Conservation (phyloP, 2,888 invertebrate genomes). For the Noctua fimbriata region DNA sequence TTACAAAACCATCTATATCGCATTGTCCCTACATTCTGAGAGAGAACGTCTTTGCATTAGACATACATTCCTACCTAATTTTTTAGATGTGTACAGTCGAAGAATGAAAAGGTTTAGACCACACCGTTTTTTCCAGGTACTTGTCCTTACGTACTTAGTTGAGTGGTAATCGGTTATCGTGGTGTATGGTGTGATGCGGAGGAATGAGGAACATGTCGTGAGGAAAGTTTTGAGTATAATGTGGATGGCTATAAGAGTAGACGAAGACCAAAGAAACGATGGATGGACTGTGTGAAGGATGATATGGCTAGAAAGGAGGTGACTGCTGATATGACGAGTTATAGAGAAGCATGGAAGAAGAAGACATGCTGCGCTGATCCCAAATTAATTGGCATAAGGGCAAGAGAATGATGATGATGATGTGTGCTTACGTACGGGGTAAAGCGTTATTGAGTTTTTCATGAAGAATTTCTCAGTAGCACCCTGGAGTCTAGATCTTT, state of each 20-base stretch:
- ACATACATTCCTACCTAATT: not conserved
- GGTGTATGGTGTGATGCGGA: not conserved
- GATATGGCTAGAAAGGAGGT: not conserved
- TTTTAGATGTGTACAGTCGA: not conserved
- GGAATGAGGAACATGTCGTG: not conserved
- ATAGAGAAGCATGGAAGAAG: not conserved
- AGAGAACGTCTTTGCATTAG: not conserved
- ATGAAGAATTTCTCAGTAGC: not conserved
- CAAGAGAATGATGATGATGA: not conserved
- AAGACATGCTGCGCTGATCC: not conserved
- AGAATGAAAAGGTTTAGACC: not conserved
- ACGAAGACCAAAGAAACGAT: not conserved
- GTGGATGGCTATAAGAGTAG: not conserved
- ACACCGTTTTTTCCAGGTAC: not conserved
- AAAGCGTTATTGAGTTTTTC: not conserved
- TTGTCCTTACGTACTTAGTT: not conserved
- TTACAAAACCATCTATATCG: not conserved
- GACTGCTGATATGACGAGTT: not conserved
- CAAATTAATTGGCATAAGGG: not conserved
- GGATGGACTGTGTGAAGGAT: not conserved
- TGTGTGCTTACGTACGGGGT: not conserved
- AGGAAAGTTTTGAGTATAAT: not conserved
- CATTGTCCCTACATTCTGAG: conserved; percentile 8
- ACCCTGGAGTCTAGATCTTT: not conserved
- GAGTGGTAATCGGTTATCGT: not conserved